phyloP scores from a whole-genome alignment of 1,140 invertebrate species.

The Trachelipus rathkii region DNA sequence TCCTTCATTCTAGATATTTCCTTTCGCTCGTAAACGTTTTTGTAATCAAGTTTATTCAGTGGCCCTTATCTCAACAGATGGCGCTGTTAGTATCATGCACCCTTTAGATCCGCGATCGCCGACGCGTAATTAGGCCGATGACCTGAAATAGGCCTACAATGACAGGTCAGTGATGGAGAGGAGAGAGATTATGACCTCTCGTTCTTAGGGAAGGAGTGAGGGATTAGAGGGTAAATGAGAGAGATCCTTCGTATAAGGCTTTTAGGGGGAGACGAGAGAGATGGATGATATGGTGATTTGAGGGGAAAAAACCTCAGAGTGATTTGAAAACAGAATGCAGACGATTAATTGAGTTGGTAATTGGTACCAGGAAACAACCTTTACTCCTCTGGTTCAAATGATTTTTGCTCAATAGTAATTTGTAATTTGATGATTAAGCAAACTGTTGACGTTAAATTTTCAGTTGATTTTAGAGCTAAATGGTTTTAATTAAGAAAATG shows the following conservation, averaged over 20 bases:
- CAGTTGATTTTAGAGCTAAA: too few relatives aligned
- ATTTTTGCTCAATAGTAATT: too few relatives aligned
- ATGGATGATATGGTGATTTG: not conserved
- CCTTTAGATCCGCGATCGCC: not conserved
- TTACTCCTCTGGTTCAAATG: too few relatives aligned
- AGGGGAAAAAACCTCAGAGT: not conserved
- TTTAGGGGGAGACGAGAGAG: not conserved
- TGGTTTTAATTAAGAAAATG: too few relatives aligned
- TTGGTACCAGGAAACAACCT: too few relatives aligned
- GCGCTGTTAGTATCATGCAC: not conserved
- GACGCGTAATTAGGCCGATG: not conserved
- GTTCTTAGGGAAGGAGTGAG: not conserved
- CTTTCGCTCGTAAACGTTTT: not conserved
- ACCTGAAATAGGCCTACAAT: conserved; percentile 10
- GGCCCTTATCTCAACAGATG: not conserved
- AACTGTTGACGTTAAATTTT: too few relatives aligned
- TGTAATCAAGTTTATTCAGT: conserved; percentile 8
- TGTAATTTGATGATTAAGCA: too few relatives aligned
- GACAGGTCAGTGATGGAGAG: conserved; percentile 10
- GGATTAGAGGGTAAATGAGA: not conserved
- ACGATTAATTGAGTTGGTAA: too few relatives aligned
- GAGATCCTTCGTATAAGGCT: not conserved
- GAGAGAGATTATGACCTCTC: conserved; percentile 11
- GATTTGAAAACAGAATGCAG: too few relatives aligned
- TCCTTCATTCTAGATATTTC: not conserved